Conservation (phyloP, 1,140 invertebrate genomes). For the Sinonovacula constricta region DNA sequence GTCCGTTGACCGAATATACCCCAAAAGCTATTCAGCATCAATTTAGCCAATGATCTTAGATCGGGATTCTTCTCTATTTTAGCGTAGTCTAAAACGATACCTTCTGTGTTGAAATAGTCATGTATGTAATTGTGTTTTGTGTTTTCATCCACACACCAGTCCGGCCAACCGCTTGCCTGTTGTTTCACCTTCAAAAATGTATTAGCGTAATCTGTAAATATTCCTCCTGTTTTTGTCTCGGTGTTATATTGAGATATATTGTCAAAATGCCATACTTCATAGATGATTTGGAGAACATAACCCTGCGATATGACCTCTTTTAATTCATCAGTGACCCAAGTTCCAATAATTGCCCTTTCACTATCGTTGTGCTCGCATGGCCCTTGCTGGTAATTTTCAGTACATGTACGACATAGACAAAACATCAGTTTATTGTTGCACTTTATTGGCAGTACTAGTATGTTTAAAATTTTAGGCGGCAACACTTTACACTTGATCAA, state of each 20-base stretch:
- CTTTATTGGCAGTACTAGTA: not conserved
- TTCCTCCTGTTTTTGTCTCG: too few species aligned
- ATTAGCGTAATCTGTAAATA: too few species aligned
- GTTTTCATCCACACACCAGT: too few species aligned
- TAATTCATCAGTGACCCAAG: not conserved
- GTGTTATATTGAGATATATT: too few species aligned
- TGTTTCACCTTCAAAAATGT: too few species aligned
- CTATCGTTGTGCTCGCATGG: not conserved
- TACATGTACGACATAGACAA: too few species aligned
- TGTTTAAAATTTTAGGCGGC: too few species aligned
- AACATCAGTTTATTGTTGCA: slow-evolving; percentile 8
- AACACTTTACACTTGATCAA: too few species aligned
- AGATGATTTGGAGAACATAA: not conserved
- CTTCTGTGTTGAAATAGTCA: slow-evolving; percentile 1
- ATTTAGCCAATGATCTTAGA: slow-evolving; percentile 1
- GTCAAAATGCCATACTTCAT: too few species aligned
- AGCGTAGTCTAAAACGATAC: slow-evolving; percentile 4
- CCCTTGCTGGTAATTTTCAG: not conserved
- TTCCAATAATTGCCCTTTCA: not conserved
- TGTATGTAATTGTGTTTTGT: not conserved
- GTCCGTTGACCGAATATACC: slow-evolving; percentile 7
- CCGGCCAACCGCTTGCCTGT: too few species aligned
- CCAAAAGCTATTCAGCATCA: slow-evolving; percentile 5
- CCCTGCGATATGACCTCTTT: not conserved
- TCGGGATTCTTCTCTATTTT: too few species aligned